These are phyloP conservation scores for Mythimna ferrago DNA, from an alignment of 2,888 invertebrate species.

Conservation along the genomic window DNA sequence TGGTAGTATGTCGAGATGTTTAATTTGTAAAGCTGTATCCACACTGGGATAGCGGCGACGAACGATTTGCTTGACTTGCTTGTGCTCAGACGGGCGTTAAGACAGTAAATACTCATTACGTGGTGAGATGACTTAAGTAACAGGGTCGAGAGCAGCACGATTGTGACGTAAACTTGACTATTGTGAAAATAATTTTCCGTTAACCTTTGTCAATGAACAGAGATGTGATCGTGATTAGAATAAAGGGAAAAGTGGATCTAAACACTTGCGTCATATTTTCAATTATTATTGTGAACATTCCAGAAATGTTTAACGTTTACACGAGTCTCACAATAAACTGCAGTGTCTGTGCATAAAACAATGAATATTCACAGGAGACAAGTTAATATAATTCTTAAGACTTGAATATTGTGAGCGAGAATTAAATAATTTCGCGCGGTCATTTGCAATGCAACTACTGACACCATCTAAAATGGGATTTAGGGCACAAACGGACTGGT, in stretches of 20 bases:
- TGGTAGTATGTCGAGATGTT: neutral
- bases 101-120: slow-evolving; percentile 1
- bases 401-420: slow-evolving; percentile 30
- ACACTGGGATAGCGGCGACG: neutral
- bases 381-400: slow-evolving; percentile 35
- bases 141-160: slow-evolving; percentile 3
- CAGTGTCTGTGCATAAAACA: slow-evolving; percentile 1
- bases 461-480: slow-evolving; percentile 41
- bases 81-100: neutral
- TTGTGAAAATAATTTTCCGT: slow-evolving; percentile 28
- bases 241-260: neutral
- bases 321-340: slow-evolving; percentile 4
- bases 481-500: slow-evolving; percentile 24
- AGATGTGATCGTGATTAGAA: slow-evolving; percentile 8
- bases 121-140: slow-evolving; percentile 5
- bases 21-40: slow-evolving; percentile 23
- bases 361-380: slow-evolving; percentile 21
- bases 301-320: neutral
- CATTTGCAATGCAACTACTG: slow-evolving; percentile 33
- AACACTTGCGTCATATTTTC: slow-evolving; percentile 6
- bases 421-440: slow-evolving; percentile 18
- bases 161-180: slow-evolving; percentile 21
- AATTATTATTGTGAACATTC: slow-evolving; percentile 6
- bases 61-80: neutral
- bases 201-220: slow-evolving; percentile 13